A percentile compares a stretch with the other conserved stretches of the same genome.
Conservation (phyloP, 2,113 vertebrate species). For the Gnathonemus longibarbis region DNA sequence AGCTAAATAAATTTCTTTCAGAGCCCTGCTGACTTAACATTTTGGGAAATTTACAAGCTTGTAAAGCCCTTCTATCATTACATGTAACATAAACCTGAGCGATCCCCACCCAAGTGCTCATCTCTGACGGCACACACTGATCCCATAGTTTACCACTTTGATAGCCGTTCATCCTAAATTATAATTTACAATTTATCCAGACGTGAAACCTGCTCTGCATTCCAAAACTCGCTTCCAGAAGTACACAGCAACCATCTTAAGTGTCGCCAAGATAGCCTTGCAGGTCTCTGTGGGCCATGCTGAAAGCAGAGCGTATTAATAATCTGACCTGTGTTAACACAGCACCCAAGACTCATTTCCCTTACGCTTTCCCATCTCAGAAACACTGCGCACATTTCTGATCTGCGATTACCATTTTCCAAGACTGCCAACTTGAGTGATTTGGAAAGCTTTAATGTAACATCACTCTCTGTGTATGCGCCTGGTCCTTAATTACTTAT, state of each 20-base stretch:
- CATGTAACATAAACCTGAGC: neutral
- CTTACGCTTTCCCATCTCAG: neutral
- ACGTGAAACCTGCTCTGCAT: neutral
- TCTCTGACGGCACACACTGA: neutral
- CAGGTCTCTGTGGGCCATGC: neutral
- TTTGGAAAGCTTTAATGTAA: neutral
- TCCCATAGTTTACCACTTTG: neutral
- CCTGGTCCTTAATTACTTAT: neutral
- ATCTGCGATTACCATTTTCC: neutral
- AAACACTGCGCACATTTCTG: neutral
- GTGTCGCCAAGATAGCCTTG: neutral
- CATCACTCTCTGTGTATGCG: neutral
- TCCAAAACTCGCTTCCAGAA: neutral
- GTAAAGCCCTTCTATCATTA: neutral
- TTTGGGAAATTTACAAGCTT: neutral
- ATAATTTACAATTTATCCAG: neutral
- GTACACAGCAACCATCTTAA: neutral
- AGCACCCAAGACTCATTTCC: neutral
- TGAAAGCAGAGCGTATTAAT: neutral
- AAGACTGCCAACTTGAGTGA: neutral
- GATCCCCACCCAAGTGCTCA: neutral
- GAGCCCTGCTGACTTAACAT: neutral
- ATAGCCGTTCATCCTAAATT: neutral
- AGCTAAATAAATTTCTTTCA: neutral
- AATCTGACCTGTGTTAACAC: neutral